These are phyloP conservation scores for Sericinus montela DNA, from an alignment of 2,888 invertebrate genomes.

Conservation along the genomic window DNA sequence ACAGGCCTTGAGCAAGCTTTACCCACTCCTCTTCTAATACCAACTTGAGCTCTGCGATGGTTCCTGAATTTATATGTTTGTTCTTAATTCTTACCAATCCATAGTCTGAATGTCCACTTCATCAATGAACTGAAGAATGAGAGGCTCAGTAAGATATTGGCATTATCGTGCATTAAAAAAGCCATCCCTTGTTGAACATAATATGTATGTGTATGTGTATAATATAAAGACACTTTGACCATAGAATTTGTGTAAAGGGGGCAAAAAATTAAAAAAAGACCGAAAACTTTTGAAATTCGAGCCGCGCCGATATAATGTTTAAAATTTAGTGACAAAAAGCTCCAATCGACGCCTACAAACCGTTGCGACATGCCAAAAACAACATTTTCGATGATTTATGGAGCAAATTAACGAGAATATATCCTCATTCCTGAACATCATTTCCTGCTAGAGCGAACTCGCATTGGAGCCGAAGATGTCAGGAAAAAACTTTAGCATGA, in stretches of 20 bases:
- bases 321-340: slow-evolving; percentile 57
- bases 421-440: slow-evolving; percentile 76
- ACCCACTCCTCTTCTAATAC: too few relatives aligned
- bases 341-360: slow-evolving; percentile 42
- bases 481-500: slow-evolving; percentile 53
- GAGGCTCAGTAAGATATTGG: too few relatives aligned
- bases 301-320: slow-evolving; percentile 40
- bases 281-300: slow-evolving; percentile 53
- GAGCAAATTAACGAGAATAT: slow-evolving; percentile 77
- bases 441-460: slow-evolving; percentile 74
- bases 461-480: slow-evolving; percentile 53
- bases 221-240: neutral
- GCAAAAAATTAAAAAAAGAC: slow-evolving; percentile 30
- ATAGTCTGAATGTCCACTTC: too few relatives aligned
- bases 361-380: slow-evolving; percentile 52
- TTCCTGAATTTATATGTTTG: too few relatives aligned
- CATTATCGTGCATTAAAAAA: too few relatives aligned
- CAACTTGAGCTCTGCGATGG: too few relatives aligned
- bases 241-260: neutral
- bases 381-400: slow-evolving; percentile 78
- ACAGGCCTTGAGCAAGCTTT: too few relatives aligned
- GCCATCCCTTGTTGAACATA: too few relatives aligned
- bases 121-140: too few relatives aligned
- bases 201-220: too few relatives aligned
- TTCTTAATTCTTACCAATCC: too few relatives aligned